phyloP scores from a whole-genome alignment of 2,888 invertebrate genomes.

The Lithophane semibrunnea region DNA sequence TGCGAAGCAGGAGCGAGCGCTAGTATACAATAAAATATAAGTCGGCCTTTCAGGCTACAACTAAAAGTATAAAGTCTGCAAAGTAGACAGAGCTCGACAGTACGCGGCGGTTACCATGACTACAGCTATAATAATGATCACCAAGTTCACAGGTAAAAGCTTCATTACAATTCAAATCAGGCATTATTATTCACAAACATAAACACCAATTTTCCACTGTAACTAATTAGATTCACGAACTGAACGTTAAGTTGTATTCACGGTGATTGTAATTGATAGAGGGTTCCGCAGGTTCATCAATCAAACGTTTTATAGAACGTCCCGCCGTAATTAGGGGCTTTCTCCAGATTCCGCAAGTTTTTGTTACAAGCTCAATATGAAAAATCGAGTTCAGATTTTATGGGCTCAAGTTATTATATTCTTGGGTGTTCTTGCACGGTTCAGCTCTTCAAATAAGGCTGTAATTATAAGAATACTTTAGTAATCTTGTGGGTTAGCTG shows the following conservation, averaged over 20 bases:
- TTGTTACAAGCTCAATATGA: conserved; percentile 46
- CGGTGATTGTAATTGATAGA: conserved; percentile 78
- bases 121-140: conserved; percentile 17
- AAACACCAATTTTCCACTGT: conserved; percentile 22
- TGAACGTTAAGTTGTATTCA: conserved; percentile 53
- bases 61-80: background rate
- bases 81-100: background rate
- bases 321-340: conserved; percentile 70
- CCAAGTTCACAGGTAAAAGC: conserved; percentile 16
- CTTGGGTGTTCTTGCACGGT: background rate
- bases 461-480: background rate
- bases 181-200: conserved; percentile 13
- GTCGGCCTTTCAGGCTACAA: background rate
- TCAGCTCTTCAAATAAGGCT: conserved; percentile 9
- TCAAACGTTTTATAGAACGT: conserved; percentile 75
- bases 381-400: conserved; percentile 52
- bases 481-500: background rate
- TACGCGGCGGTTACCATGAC: conserved; percentile 16
- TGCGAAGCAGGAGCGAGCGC: too few relatives aligned
- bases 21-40: background rate
- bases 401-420: conserved; percentile 20
- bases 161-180: conserved; percentile 20
- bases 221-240: conserved; percentile 50
- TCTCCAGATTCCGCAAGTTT: conserved; percentile 63
- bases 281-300: conserved; percentile 70